phyloP scores from a whole-genome alignment of 2,113 vertebrate species.

The Dasyurus viverrinus region DNA sequence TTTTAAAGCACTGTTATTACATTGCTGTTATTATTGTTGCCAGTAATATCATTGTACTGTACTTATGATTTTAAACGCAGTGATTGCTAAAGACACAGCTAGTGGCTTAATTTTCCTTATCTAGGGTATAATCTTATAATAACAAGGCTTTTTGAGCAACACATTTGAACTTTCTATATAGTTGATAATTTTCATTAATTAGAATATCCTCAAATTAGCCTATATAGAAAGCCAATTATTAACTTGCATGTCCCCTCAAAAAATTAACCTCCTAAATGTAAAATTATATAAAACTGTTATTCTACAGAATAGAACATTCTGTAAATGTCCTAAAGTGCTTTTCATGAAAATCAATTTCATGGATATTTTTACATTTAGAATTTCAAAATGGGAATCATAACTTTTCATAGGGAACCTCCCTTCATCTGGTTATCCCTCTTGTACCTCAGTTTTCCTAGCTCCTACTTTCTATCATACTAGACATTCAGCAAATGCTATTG shows the following conservation, averaged over 20 bases:
- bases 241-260: background rate
- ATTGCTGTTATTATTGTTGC: background rate
- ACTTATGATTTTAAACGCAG: conserved; percentile 8
- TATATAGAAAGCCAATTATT: background rate
- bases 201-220: background rate
- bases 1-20: background rate
- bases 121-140: conserved; percentile 2
- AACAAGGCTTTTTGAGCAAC: background rate
- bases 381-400: background rate
- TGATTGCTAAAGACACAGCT: background rate
- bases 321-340: conserved; percentile 54
- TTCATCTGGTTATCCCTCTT: background rate
- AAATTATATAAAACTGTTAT: background rate
- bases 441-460: conserved; percentile 22
- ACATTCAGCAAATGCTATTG: conserved; percentile 38
- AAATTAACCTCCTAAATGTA: background rate
- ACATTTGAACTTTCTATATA: background rate
- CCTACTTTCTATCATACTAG: conserved; percentile 26
- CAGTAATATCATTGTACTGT: conserved; percentile 9
- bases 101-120: background rate
- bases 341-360: conserved; percentile 49
- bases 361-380: background rate
- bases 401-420: conserved; percentile 19
- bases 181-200: conserved; percentile 17
- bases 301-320: conserved; percentile 31